Percentiles rank a stretch among this genome's conserved stretches.
Evolutionary conservation across 2,888 invertebrate genomes (phyloP).

Genomic region (Gibbula magus): DNA sequence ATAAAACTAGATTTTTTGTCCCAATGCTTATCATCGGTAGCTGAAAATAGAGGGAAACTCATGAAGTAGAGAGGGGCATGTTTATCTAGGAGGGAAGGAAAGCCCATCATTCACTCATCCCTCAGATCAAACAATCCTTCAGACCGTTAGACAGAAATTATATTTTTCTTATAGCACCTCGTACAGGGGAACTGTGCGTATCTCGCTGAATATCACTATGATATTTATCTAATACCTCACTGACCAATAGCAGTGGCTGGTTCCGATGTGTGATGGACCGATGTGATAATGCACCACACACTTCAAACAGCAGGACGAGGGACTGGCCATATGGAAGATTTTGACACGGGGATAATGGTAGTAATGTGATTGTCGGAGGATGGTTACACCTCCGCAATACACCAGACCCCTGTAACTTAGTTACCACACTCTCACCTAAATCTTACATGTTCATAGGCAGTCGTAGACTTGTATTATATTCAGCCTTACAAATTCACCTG

Average conservation of each 20-base stretch:
- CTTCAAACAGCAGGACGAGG: neutral
- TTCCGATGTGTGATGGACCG: neutral
- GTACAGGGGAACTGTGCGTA: neutral
- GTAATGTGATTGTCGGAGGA: neutral
- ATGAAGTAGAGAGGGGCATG: too few species aligned
- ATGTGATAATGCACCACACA: neutral
- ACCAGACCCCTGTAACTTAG: too few species aligned
- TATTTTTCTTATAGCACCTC: neutral
- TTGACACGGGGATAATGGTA: neutral
- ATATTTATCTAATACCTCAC: neutral
- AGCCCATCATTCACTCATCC: neutral
- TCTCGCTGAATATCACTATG: neutral
- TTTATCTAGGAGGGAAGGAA: too few species aligned
- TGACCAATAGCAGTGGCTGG: neutral
- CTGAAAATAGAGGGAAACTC: too few species aligned
- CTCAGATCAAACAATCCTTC: neutral
- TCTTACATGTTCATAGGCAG: too few species aligned
- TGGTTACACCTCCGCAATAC: too few species aligned
- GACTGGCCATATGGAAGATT: slow-evolving; percentile 9
- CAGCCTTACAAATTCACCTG: too few species aligned
- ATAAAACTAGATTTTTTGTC: too few species aligned
- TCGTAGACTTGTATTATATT: too few species aligned
- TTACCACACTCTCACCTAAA: too few species aligned
- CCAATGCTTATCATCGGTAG: too few species aligned
- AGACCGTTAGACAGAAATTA: neutral